Conservation (phyloP, 2,888 invertebrate species). For the Byasa hedistus region DNA sequence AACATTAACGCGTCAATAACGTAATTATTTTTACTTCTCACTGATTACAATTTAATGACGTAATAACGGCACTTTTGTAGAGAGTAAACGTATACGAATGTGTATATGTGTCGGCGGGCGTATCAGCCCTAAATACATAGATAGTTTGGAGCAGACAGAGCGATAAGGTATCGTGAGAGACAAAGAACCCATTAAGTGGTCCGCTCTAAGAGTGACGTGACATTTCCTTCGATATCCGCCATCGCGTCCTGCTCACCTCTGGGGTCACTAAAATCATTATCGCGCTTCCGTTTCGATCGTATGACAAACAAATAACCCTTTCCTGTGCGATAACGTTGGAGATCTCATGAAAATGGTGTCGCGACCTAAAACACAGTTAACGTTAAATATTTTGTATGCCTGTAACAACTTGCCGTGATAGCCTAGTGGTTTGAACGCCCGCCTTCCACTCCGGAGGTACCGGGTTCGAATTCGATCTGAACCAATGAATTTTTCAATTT, state of each 20-base stretch:
- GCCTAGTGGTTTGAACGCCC: too few species aligned
- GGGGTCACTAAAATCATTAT: slow-evolving; percentile 73
- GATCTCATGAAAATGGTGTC: slow-evolving; percentile 11
- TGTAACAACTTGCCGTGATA: background rate
- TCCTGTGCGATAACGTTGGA: slow-evolving; percentile 29
- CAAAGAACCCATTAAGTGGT: slow-evolving; percentile 76
- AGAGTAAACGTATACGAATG: background rate
- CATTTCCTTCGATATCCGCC: slow-evolving; percentile 76
- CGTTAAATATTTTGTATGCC: too few species aligned
- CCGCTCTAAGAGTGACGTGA: slow-evolving; percentile 67
- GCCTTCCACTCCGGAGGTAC: too few species aligned
- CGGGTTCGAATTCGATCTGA: too few species aligned
- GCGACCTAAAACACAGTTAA: background rate
- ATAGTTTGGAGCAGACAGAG: slow-evolving; percentile 34
- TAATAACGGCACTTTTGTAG: slow-evolving; percentile 23
- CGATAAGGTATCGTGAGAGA: slow-evolving; percentile 74
- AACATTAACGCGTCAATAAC: slow-evolving; percentile 23
- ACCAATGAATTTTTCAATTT: too few species aligned
- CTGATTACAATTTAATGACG: slow-evolving; percentile 27
- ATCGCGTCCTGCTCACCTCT: slow-evolving; percentile 65
- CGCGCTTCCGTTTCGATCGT: slow-evolving; percentile 61
- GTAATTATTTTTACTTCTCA: slow-evolving; percentile 26
- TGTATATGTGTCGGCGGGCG: slow-evolving; percentile 2
- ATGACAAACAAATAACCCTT: slow-evolving; percentile 33
- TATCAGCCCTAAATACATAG: slow-evolving; percentile 46